Percentiles rank a stretch among this genome's conserved stretches.
Conservation (phyloP, 2,888 invertebrate species). For the Pristionchus japonicus region DNA sequence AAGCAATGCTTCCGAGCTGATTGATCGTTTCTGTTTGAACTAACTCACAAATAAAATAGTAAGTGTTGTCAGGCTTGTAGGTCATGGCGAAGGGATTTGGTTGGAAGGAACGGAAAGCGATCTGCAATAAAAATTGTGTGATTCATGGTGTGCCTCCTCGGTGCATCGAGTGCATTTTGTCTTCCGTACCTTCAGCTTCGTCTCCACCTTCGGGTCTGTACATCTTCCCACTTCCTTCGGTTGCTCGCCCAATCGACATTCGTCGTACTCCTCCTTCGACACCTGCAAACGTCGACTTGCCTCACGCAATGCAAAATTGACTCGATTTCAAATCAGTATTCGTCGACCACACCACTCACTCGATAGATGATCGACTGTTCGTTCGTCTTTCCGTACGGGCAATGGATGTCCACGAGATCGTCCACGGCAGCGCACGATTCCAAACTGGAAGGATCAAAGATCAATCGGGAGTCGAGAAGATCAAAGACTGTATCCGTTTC, state of each 20-base stretch:
- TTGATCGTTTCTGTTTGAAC: neutral
- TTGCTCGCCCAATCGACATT: constrained; percentile 54
- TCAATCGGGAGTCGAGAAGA: neutral
- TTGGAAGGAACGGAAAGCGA: constrained; percentile 58
- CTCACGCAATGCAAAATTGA: neutral
- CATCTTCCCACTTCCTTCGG: constrained; percentile 60
- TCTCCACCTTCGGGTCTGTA: constrained; percentile 55
- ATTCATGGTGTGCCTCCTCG: neutral
- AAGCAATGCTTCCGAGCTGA: neutral
- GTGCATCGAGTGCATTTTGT: neutral
- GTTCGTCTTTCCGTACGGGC: constrained; percentile 53
- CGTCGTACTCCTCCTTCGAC: constrained; percentile 61
- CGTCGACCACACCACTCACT: constrained; percentile 49
- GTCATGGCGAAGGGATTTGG: constrained; percentile 61
- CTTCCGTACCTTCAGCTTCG: constrained; percentile 55
- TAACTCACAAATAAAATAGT: constrained; percentile 63
- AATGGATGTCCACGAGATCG: constrained; percentile 62
- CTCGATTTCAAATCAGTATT: neutral
- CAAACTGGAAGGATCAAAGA: constrained; percentile 44
- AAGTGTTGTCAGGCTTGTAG: constrained; percentile 60
- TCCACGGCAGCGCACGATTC: constrained; percentile 56
- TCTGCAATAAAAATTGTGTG: constrained; percentile 31
- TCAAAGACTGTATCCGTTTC: constrained; percentile 39
- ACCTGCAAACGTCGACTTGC: constrained; percentile 48
- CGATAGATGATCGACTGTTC: constrained; percentile 63